These are phyloP conservation scores for Megaustenia siamemsis DNA, from an alignment of 2,888 invertebrate species.

Conservation along the genomic window DNA sequence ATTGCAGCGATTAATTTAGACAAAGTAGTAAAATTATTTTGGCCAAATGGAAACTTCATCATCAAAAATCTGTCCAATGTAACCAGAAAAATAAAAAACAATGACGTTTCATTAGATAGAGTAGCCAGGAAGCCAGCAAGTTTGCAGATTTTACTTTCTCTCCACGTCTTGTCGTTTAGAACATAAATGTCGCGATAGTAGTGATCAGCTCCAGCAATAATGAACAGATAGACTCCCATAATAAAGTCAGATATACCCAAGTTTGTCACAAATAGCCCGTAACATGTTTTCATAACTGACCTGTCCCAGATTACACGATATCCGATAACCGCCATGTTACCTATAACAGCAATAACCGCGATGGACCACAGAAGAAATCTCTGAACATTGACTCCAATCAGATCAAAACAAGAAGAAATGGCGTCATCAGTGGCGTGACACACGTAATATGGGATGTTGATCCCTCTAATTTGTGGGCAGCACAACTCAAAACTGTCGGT, in stretches of 20 bases:
- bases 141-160: not conserved
- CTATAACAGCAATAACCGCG: not conserved
- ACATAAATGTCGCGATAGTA: not conserved
- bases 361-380: not conserved
- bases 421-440: not conserved
- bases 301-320: not conserved
- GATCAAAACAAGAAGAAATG: constrained; percentile 10
- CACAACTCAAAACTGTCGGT: not conserved
- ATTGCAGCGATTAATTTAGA: not conserved
- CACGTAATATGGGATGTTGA: not conserved
- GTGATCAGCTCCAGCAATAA: not conserved
- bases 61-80: constrained; percentile 14
- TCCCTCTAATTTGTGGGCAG: not conserved
- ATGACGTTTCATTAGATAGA: not conserved
- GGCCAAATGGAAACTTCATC: not conserved
- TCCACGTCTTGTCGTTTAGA: not conserved
- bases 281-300: not conserved
- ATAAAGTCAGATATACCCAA: not conserved
- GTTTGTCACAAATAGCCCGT: constrained; percentile 16
- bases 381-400: not conserved
- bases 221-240: not conserved
- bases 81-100: constrained; percentile 1
- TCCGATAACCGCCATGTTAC: not conserved
- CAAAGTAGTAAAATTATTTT: not conserved
- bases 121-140: not conserved